Evolutionary conservation across 2,888 invertebrate genomes (phyloP), one percentile per base, ranked within the genome.

Genomic region (Dysmachus trigonus): DNA sequence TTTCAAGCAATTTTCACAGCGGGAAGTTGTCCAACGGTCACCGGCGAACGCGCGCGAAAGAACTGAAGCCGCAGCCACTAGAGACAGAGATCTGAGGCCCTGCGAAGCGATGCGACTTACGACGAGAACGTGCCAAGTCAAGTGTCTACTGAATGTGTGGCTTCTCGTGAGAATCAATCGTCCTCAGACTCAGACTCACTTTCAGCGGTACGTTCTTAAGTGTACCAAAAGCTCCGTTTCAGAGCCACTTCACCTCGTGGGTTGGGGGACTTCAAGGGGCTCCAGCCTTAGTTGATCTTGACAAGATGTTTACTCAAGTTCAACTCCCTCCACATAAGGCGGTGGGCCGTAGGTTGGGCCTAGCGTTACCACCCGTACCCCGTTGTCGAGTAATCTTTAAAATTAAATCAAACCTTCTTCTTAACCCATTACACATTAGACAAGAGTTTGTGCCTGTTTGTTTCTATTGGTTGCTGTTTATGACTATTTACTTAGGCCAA

Each of bases 91-190:
- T 53, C 79, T 10, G 27, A 22, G 47, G 76, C 76, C 51, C 79
- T 74, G 38, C 38, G 38, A 41, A 13, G 13, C 38, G 38, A 41
- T n/a, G n/a, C 22, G 38, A 76, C 22, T 76, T 38, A 13, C 51
- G 38, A 13, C 51, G 38, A 41, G 51, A 79, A 51, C 15, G 27
- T 79, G 51, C 38, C 79, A 79, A 79, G 79, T 79, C 79, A 47
- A 79, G 27, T 79, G 79, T 79, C 51, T n/a, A 51, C 47, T 79
- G 79, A 79, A 79, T 30, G 30, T 51, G 79, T 27, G 79, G 31
- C 33, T 79, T 47, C 79, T 51, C 79, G 38, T 15, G 51, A 79
- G 79, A 31, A 79, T 41, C 30, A 47, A 79, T 79, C 47, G 33
- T 15, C 31, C 7, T 10, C 76, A 76, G 76, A 76, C 7, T 10